Evolutionary conservation across 2,113 vertebrate genomes (phyloP), one percentile per base, ranked within the genome.

Genomic region (Centropristis striata): DNA sequence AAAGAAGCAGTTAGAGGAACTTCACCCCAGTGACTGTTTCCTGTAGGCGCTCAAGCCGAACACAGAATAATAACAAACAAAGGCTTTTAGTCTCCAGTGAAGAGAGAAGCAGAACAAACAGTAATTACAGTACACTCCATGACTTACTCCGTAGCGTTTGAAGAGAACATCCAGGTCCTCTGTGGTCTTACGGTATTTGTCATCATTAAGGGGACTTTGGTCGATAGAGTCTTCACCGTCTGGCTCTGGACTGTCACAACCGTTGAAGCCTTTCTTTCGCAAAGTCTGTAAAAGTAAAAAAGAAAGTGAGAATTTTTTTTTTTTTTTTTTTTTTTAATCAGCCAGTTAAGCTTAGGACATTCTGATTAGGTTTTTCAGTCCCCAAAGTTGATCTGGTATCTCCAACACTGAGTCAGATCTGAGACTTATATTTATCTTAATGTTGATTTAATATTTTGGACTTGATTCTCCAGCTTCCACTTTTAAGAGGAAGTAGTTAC

Each of bases 261-360:
- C 98, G 4, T 98, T 99, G 95, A 99, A 99, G 82, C 98, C 98
- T 95, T 99, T 99, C 97, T 99, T 99, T 96, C 98, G 96, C 94
- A 99, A 96, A 7, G 98, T 99, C 98, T 99, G 8, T 23, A 18
- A 58, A 37, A 57, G 25, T 20, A 65, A 81, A 71, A 92, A 53
- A 61, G 2, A 41, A 39, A 2, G 21, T 5, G 2, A 27, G 1
- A 46, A 2, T 2, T 15, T 2, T 5, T 5, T 32, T 36, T 12
- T n/a, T n/a, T n/a, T n/a, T 20, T 8, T 8, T 2, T 15, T 2
- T 5, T 5, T 32, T 36, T 12, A 28, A 64, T 10, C 18, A 49
- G n/a, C 16, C 14, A 37, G 9, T 54, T 1, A 20, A 20, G 16
- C 5, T n/a, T n/a, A n/a, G n/a, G n/a, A n/a, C n/a, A n/a, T n/a